Conservation (phyloP, 2,888 invertebrate species). For the Muscina levida region DNA sequence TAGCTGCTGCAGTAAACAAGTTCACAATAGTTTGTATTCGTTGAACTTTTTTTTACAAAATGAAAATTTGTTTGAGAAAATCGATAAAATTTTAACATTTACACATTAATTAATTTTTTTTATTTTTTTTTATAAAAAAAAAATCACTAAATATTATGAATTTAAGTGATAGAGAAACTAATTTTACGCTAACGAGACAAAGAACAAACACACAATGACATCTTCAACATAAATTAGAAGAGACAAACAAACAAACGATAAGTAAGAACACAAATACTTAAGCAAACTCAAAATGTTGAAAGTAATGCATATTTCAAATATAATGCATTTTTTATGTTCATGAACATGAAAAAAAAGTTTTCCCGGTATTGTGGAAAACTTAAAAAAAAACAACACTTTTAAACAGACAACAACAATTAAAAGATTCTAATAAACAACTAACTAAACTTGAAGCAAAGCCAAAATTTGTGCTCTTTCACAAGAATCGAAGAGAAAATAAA, state of each 20-base stretch:
- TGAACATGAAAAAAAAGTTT: slow-evolving; percentile 32
- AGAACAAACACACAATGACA: not conserved
- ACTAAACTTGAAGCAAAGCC: slow-evolving; percentile 7
- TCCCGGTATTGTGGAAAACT: slow-evolving; percentile 53
- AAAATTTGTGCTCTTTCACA: not conserved
- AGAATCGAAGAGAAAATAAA: not conserved
- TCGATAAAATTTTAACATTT: too few species aligned
- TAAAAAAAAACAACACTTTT: slow-evolving; percentile 55
- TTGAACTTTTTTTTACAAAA: too few species aligned
- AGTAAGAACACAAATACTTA: slow-evolving; percentile 39
- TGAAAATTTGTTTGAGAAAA: too few species aligned
- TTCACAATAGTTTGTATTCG: too few species aligned
- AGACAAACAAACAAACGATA: slow-evolving; percentile 42
- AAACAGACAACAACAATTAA: slow-evolving; percentile 6
- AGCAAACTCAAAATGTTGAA: slow-evolving; percentile 28
- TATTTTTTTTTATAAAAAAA: not conserved
- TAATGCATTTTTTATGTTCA: slow-evolving; percentile 47
- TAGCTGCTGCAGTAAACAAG: too few species aligned
- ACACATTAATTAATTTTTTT: slow-evolving; percentile 1
- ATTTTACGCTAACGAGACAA: slow-evolving; percentile 54
- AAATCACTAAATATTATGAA: slow-evolving; percentile 4
- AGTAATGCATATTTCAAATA: slow-evolving; percentile 38
- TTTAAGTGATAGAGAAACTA: slow-evolving; percentile 58
- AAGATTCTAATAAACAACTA: too few species aligned
- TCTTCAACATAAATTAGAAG: not conserved